Base-by-base conservation (phyloP, 2,113 vertebrate genomes). In the Baryphthengus martii region DNA sequence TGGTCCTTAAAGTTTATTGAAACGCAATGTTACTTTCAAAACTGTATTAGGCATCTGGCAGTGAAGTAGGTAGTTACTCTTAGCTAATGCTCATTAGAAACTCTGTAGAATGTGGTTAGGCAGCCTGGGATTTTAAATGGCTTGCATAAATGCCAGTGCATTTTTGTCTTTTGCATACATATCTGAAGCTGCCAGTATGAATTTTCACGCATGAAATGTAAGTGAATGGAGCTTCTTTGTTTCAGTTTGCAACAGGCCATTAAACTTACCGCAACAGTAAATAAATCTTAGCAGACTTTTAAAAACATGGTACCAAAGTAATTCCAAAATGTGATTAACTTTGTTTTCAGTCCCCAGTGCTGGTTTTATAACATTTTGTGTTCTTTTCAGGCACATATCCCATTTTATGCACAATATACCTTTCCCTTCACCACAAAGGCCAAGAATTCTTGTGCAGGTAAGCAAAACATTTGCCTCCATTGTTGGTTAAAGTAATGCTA, bases 401-500 rank as follows among this genome's bases (percentile, higher is more conserved):
- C 99, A 99, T 98, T 99, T 99, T 97, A 99, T 99, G 99, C 99
- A 99, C 97, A 99, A 98, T 73, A 99, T 99, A 92, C 98, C 99
- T 68, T 99, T 99, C 93, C 99, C 99, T 88, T 99, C 99, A 77
- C 99, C 99, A 55, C 99, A 99, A 94, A 99, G 99, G 95, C 99
- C 99, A 93, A 98, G 99, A 97, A 99, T 99, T 92, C 98, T 99
- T 78, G 99, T 99, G 76, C 99, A 99, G 98, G 99, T 99, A 97
- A 98, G 81, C 29, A 81, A 83, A 93, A 88, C 6, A 28, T 85
- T 80, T 82, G 8, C 24, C 49, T 91, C 9, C 13, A 3, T 70
- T 88, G 84, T 71, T 79, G 56, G 7, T 65, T 90, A 13, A 11
- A 40, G 3, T 62, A 73, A 21, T 1, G 1, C 13, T 14, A 63